phyloP scores from a whole-genome alignment of 2,113 vertebrate genomes.

The Paradisaea rubra region DNA sequence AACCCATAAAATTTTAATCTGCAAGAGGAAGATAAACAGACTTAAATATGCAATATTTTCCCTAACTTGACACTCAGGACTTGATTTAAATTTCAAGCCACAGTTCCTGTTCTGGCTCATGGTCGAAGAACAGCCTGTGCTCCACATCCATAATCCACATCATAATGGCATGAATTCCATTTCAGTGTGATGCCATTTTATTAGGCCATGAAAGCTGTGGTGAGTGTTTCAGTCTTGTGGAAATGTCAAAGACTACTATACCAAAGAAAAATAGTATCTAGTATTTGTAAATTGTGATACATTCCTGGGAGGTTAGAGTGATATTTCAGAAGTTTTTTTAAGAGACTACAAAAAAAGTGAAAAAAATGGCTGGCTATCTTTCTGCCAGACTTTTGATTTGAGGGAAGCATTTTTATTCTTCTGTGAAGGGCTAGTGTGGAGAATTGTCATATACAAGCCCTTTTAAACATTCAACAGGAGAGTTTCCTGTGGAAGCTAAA shows the following conservation, averaged over 20 bases:
- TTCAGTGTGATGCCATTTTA: not conserved
- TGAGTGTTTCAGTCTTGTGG: not conserved
- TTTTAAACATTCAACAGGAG: not conserved
- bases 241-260: not conserved
- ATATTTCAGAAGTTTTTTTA: not conserved
- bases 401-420: not conserved
- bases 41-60: not conserved
- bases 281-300: not conserved
- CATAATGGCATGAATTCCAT: not conserved
- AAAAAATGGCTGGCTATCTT: rapidly evolving
- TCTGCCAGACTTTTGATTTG: not conserved
- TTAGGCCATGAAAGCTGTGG: not conserved
- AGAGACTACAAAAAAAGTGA: rapidly evolving
- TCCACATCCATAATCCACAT: not conserved
- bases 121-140: not conserved
- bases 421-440: not conserved
- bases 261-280: not conserved
- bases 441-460: not conserved
- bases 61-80: not conserved
- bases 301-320: not conserved
- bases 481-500: not conserved
- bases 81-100: not conserved
- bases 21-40: not conserved
- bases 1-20: not conserved
- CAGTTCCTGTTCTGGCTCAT: not conserved